These are phyloP conservation scores for Conomelus anceps DNA, from an alignment of 2,888 invertebrate genomes.

Conservation along the genomic window DNA sequence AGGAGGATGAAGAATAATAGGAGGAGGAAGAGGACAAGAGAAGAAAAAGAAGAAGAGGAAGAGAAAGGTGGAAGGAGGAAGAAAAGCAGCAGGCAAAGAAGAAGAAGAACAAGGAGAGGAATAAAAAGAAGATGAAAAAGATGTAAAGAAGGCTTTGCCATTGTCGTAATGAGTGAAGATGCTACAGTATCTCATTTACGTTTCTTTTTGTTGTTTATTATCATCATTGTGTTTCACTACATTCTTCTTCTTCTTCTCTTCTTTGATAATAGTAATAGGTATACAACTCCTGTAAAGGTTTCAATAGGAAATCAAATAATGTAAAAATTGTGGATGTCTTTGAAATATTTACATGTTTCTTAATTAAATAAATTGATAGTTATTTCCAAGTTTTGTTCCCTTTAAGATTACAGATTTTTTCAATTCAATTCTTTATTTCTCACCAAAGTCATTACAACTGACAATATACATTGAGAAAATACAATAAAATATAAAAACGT, in stretches of 20 bases:
- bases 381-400: no score
- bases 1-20: neutral
- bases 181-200: neutral
- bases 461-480: no score
- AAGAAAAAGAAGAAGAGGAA: neutral
- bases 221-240: neutral
- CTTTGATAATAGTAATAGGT: neutral
- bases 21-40: neutral
- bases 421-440: no score
- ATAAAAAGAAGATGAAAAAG: neutral
- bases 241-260: neutral
- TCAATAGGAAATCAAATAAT: no score
- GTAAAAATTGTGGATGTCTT: neutral
- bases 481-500: no score
- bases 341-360: no score
- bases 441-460: no score
- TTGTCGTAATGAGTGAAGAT: neutral
- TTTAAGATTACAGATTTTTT: no score
- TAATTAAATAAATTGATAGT: no score
- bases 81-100: no score
- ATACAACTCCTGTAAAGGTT: neutral
- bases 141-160: neutral
- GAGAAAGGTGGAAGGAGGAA: neutral
- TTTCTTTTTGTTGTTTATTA: neutral
- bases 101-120: no score